These are phyloP conservation scores for Gymnobelideus leadbeateri DNA, from an alignment of 2,113 vertebrate genomes.

Conservation along the genomic window DNA sequence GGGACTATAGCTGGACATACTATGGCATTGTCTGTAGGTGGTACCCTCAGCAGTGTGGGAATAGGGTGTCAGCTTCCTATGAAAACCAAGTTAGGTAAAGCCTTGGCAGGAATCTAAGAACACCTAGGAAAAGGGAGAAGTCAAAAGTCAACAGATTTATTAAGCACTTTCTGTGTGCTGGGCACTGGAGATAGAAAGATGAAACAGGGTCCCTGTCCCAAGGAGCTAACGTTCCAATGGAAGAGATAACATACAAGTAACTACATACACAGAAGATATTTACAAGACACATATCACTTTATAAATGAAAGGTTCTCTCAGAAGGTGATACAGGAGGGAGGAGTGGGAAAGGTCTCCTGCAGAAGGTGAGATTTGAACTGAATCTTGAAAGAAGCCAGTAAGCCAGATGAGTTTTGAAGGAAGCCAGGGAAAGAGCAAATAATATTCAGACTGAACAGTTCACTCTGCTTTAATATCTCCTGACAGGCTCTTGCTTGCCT, in stretches of 20 bases:
- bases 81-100: not conserved
- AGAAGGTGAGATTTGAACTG: not conserved
- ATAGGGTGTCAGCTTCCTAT: not conserved
- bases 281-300: not conserved
- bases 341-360: not conserved
- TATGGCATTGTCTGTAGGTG: not conserved
- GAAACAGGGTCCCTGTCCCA: not conserved
- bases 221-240: not conserved
- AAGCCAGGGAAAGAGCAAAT: not conserved
- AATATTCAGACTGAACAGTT: not conserved
- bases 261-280: not conserved
- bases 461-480: not conserved
- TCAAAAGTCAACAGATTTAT: not conserved
- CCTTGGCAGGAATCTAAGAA: not conserved
- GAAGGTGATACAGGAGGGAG: not conserved
- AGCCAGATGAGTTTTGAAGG: not conserved
- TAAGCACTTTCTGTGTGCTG: not conserved
- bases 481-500: not conserved
- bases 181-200: not conserved
- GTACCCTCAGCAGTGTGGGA: too few relatives aligned
- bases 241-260: not conserved
- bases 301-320: not conserved
- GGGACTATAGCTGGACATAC: not conserved
- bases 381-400: not conserved
- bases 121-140: not conserved